Evolutionary conservation across 2,113 vertebrate species (phyloP).

Genomic region (Penelope pileata): DNA sequence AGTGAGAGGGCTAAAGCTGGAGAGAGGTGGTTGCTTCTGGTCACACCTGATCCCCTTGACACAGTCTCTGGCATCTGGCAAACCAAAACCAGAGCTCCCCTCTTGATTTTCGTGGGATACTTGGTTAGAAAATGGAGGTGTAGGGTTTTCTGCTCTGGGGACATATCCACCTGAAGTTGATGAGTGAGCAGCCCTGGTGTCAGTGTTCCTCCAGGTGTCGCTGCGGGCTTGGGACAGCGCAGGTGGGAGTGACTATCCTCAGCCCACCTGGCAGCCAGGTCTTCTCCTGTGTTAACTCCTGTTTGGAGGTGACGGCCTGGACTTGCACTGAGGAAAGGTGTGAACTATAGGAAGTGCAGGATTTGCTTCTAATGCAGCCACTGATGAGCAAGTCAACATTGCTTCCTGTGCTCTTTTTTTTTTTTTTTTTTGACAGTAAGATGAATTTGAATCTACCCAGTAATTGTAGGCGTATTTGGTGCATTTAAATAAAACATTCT

Average conservation of each 20-base stretch:
- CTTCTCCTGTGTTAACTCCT: not conserved
- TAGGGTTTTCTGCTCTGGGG: not conserved
- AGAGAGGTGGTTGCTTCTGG: not conserved
- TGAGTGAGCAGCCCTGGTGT: not conserved
- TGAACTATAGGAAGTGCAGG: accelerated
- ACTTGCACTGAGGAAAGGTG: not conserved
- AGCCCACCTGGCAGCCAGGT: not conserved
- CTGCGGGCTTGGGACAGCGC: not conserved
- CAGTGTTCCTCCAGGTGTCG: not conserved
- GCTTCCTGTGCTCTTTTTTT: accelerated
- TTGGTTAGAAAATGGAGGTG: not conserved
- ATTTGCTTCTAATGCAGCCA: not conserved
- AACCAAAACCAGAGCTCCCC: not conserved
- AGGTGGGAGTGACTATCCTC: not conserved
- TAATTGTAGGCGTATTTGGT: not conserved
- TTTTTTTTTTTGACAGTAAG: accelerated
- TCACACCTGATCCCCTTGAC: not conserved
- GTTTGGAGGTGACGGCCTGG: accelerated
- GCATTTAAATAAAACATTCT: not conserved
- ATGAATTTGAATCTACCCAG: not conserved
- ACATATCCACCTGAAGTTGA: not conserved
- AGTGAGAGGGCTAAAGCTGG: not conserved
- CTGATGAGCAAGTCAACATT: not conserved
- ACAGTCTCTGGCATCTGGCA: not conserved
- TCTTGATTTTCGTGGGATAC: not conserved